Conservation (phyloP, 2,113 vertebrate genomes). For the Menidia beryllina region DNA sequence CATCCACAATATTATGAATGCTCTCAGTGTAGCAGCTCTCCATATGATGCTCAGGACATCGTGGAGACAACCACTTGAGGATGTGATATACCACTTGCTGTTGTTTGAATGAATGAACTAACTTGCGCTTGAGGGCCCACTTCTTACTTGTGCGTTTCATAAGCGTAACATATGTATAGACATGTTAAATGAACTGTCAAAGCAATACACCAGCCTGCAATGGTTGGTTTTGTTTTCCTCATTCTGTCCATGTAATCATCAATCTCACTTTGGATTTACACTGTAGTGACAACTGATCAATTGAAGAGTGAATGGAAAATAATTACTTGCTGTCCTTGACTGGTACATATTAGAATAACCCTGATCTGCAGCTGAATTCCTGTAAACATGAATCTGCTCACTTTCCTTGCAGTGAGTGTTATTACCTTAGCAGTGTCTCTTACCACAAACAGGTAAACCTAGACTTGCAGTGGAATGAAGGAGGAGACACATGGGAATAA, state of each 20-base stretch:
- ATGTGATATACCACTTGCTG: slow-evolving; percentile 60
- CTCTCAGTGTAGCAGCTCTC: slow-evolving; percentile 34
- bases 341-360: slow-evolving; percentile 30
- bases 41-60: slow-evolving; percentile 10
- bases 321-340: slow-evolving; percentile 46
- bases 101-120: slow-evolving; percentile 64
- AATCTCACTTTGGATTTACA: slow-evolving; percentile 15
- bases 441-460: slow-evolving; percentile 75
- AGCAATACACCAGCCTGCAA: slow-evolving; percentile 16
- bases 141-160: slow-evolving; percentile 52
- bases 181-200: slow-evolving; percentile 19
- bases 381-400: slow-evolving; percentile 5
- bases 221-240: slow-evolving; percentile 1
- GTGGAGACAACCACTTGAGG: slow-evolving; percentile 22
- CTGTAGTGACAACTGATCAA: slow-evolving; percentile 17
- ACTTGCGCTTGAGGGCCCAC: slow-evolving; percentile 44
- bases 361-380: slow-evolving; percentile 27
- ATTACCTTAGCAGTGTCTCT: slow-evolving; percentile 51
- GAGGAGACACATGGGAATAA: slow-evolving; percentile 74
- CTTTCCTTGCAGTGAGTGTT: slow-evolving; percentile 37
- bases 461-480: slow-evolving; percentile 67
- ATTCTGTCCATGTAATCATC: slow-evolving; percentile 35
- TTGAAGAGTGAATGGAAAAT: slow-evolving; percentile 45
- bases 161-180: slow-evolving; percentile 37
- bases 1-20: slow-evolving; percentile 29